Evolutionary conservation across 1,140 invertebrate species (phyloP), one percentile per base, ranked within the genome.

Genomic region (Nasonia longicornis): DNA sequence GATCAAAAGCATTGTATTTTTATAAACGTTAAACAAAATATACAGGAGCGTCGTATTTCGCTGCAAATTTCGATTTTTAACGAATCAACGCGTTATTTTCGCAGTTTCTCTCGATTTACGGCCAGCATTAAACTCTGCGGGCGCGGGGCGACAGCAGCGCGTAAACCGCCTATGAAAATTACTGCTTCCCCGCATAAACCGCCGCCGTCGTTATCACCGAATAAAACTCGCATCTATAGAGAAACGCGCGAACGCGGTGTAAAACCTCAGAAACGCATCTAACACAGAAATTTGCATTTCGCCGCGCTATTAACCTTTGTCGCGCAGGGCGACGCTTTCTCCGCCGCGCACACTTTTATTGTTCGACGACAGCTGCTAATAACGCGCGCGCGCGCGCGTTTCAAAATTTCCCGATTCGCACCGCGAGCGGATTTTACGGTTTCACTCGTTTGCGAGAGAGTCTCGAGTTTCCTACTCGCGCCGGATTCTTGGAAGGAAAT

Each of bases 401-500:
- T 67, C 16, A 29, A 22, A 22, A 12, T 31, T 67, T 31, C 66
- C 22, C 26, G 66, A 67, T 29, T 67, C 66, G 14, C 66, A 42
- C 38, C 38, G 38, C 38, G 38, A 42, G 16, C 52, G 16, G 20
- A 20, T 58, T 58, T 58, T 58, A 58, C 52, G 14, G 52, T n/a
- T 20, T n/a, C 16, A n/a, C 16, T 58, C 16, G 12, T 16, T 8
- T 2, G 26, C 22, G 45, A 12, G 20, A n/a, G 38, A 45, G 26
- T 16, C 42, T 63, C 63, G 35, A 67, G 63, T 77, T 77, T 77
- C 66, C 74, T 12, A 16, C 52, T n/a, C n/a, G 16, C 6, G 7
- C 52, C 1, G 16, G 6, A 8, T 58, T 58, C 52, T 16, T 16
- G 20, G 52, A 58, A 58, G 16, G 3, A 58, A 58, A 58, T 58